Conservation (phyloP, 2,888 invertebrate genomes). For the Chrysomela aeneicollis region DNA sequence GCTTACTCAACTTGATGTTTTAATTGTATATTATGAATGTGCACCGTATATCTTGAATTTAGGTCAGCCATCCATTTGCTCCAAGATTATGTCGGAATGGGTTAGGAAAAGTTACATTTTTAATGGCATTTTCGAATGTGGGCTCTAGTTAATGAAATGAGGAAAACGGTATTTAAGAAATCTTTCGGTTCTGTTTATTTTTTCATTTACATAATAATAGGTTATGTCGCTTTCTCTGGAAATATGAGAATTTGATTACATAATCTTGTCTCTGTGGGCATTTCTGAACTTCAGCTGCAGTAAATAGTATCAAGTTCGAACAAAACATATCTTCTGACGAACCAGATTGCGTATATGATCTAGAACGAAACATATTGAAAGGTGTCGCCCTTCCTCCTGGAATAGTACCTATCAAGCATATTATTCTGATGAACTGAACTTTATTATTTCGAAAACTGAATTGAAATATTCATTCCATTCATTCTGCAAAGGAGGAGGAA, state of each 20-base stretch:
- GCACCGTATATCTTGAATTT: slow-evolving; percentile 43
- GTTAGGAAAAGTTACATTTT: slow-evolving; percentile 36
- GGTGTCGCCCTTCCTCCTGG: too few relatives aligned
- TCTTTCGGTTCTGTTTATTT: slow-evolving; percentile 18
- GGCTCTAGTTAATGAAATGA: slow-evolving; percentile 20
- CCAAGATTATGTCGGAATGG: slow-evolving; percentile 50
- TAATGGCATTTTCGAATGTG: slow-evolving; percentile 25
- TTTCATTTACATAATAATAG: slow-evolving; percentile 30
- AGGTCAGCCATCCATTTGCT: slow-evolving; percentile 46
- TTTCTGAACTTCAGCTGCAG: not conserved
- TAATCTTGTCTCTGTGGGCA: slow-evolving; percentile 18
- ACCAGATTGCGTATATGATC: too few relatives aligned
- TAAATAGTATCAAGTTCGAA: not conserved
- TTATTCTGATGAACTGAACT: too few relatives aligned
- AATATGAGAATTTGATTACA: slow-evolving; percentile 23
- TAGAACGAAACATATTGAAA: too few relatives aligned
- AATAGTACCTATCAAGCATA: too few relatives aligned
- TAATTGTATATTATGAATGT: slow-evolving; percentile 44
- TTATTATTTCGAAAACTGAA: too few relatives aligned
- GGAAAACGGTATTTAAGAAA: slow-evolving; percentile 14
- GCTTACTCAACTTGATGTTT: slow-evolving; percentile 50
- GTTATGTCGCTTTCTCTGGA: slow-evolving; percentile 16
- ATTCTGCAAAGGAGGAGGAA: too few relatives aligned
- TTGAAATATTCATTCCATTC: too few relatives aligned
- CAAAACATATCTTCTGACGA: too few relatives aligned